These are phyloP conservation scores for Creontiades dilutus DNA, from an alignment of 2,888 invertebrate genomes.

Conservation along the genomic window DNA sequence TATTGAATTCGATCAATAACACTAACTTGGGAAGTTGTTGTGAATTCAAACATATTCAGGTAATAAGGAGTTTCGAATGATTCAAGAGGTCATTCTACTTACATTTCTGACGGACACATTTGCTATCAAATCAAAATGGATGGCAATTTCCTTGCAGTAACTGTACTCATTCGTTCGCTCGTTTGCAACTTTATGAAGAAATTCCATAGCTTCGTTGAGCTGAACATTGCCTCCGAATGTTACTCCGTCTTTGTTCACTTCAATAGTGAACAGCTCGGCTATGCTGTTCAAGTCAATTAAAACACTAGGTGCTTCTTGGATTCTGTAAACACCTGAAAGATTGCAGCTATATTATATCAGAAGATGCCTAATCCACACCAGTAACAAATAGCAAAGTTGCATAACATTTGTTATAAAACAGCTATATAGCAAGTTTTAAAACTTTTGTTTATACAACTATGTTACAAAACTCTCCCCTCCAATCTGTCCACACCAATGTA, in stretches of 20 bases:
- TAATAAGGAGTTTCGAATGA: no score
- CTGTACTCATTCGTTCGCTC: constrained; percentile 80
- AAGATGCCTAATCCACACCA: no score
- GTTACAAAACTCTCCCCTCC: no score
- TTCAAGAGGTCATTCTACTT: constrained; percentile 58
- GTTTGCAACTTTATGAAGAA: constrained; percentile 68
- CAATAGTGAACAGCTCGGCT: constrained; percentile 79
- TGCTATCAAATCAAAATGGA: constrained; percentile 85
- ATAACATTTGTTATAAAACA: no score
- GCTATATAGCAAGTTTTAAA: no score
- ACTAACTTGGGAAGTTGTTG: no score
- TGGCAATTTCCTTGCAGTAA: constrained; percentile 82
- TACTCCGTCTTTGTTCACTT: constrained; percentile 77
- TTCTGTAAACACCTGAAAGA: constrained; percentile 79
- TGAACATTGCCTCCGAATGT: constrained; percentile 75
- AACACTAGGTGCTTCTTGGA: constrained; percentile 78
- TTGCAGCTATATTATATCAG: no score
- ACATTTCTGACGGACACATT: constrained; percentile 87
- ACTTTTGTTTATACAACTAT: no score
- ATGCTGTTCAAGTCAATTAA: constrained; percentile 80
- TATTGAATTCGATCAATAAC: no score
- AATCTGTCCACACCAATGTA: no score
- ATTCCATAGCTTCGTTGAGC: constrained; percentile 69
- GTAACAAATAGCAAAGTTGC: no score
- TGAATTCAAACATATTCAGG: no score